phyloP scores from a whole-genome alignment of 2,888 invertebrate genomes.

The Apodemia mormo region DNA sequence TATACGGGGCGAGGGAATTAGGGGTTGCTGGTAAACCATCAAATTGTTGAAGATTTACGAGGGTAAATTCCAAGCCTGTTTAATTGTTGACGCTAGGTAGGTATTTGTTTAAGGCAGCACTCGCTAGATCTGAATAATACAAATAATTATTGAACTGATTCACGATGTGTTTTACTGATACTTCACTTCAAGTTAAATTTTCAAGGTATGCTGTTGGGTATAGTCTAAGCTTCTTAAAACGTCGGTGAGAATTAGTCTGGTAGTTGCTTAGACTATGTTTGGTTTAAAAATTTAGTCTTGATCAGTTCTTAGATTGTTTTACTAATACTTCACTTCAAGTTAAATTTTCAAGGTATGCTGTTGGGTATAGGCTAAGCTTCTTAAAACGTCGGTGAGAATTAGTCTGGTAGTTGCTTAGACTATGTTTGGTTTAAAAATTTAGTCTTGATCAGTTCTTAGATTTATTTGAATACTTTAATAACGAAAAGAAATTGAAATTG shows the following conservation, averaged over 20 bases:
- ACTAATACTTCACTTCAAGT: constrained; percentile 25
- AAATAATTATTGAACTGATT: constrained; percentile 27
- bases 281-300: too few species aligned
- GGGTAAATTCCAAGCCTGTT: constrained; percentile 39
- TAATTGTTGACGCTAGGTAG: constrained; percentile 36
- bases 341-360: constrained; percentile 4
- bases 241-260: too few species aligned
- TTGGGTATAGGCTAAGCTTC: too few species aligned
- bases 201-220: not conserved
- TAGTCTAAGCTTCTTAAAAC: too few species aligned
- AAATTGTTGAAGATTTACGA: constrained; percentile 55
- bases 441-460: too few species aligned
- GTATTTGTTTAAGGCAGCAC: constrained; percentile 38
- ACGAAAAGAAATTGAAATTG: too few species aligned
- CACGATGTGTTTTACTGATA: constrained; percentile 19
- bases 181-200: constrained; percentile 23
- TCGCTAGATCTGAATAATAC: constrained; percentile 33
- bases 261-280: too few species aligned
- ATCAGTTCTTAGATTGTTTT: not conserved
- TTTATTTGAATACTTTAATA: too few species aligned
- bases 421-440: too few species aligned
- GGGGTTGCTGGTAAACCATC: constrained; percentile 46
- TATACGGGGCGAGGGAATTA: constrained; percentile 53
- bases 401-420: too few species aligned
- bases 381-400: too few species aligned